phyloP scores from a whole-genome alignment of 2,797 vertebrate genomes.

The Spondyliosoma cantharus region DNA sequence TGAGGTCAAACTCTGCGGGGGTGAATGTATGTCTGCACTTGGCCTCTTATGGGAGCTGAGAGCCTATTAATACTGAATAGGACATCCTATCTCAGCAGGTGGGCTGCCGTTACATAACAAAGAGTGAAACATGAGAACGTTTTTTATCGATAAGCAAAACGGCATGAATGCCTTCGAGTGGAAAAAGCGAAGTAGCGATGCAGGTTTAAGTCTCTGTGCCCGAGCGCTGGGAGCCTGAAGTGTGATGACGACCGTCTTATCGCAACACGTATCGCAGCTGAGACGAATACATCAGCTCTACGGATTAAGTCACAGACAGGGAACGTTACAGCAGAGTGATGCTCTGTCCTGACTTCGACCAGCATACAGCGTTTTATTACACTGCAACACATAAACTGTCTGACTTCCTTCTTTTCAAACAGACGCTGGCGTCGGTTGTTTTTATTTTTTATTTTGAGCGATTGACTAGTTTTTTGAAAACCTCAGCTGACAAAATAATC shows the following conservation, averaged over 20 bases:
- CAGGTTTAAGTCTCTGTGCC: slow-evolving; percentile 19
- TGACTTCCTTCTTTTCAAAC: neutral
- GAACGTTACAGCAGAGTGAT: neutral
- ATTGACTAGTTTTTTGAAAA: neutral
- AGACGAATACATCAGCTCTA: neutral
- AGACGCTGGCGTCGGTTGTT: neutral
- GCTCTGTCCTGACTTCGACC: neutral
- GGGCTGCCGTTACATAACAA: slow-evolving; percentile 24
- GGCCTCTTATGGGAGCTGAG: slow-evolving; percentile 16
- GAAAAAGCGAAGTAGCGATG: neutral
- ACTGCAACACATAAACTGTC: neutral
- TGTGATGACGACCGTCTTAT: slow-evolving; percentile 32
- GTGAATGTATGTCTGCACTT: slow-evolving; percentile 12
- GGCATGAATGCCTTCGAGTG: neutral
- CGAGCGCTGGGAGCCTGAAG: slow-evolving; percentile 5
- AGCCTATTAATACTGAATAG: slow-evolving; percentile 43
- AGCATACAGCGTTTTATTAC: neutral
- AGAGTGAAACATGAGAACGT: slow-evolving; percentile 39
- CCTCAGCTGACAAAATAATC: neutral
- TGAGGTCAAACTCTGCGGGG: slow-evolving; percentile 7
- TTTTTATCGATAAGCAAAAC: slow-evolving; percentile 7
- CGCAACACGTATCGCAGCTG: neutral
- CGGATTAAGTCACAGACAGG: neutral
- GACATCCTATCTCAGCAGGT: slow-evolving; percentile 37
- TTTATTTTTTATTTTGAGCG: neutral